Base-by-base conservation (phyloP, 2,113 vertebrate species). In the Cettia cetti region DNA sequence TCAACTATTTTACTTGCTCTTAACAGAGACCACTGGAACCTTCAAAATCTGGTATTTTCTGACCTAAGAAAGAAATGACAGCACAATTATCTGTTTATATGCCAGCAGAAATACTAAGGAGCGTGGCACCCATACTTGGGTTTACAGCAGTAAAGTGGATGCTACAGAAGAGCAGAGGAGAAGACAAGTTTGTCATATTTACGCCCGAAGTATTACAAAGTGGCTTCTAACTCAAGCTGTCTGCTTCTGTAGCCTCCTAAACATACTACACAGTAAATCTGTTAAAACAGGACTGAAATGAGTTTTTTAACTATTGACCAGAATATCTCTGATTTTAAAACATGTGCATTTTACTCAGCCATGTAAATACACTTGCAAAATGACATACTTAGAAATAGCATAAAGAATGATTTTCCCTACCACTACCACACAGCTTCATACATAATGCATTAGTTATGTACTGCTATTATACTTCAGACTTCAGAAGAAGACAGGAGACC, bases 261-360 rank as follows among this genome's bases (percentile, higher is more conserved):
- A 89, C 89, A 84, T n/a, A 57, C 84, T 40, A n/a, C 45, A 87
- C 24, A 50, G 76, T 93, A 92, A 84, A 95, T 95, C 74, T 83
- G 53, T 74, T 92, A 92, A 94, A 95, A 81, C 49, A 84, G 81
- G 83, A 89, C 33, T 82, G 70, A 93, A 75, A 91, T 86, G 65
- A 95, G 66, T 72, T 92, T 94, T 80, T 80, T 88, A 92, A 82
- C 82, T 91, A 90, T 80, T 92, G 95, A 90, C 84, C 71, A 82
- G 70, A 96, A 90, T 54, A 94, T 2, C 63, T 76, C 82, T 82
- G 87, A 93, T 93, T 87, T 87, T 85, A 85, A 93, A 95, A 93
- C 52, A 93, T n/a, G 71, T 83, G 83, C 53, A 92, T 94, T 97
- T 95, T 87, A 95, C 70, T 84, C 19, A 2, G 65, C 37, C 78